These are phyloP conservation scores for Phenganax stokvisi DNA, from an alignment of 92 coral and sea anemone genomes.

Conservation along the genomic window DNA sequence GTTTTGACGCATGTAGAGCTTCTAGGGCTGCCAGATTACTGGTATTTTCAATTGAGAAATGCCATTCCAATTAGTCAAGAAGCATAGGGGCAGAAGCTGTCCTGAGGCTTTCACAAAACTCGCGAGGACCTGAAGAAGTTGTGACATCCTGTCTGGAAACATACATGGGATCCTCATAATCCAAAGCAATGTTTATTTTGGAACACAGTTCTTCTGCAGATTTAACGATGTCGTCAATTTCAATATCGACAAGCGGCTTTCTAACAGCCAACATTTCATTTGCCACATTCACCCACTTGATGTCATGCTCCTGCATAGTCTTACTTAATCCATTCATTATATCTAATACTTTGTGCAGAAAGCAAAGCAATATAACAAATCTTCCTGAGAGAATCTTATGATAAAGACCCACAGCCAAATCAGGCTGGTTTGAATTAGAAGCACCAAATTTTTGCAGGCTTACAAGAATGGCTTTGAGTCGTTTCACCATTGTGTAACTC, in stretches of 20 bases:
- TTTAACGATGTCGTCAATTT: constrained; percentile 14
- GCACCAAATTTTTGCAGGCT: constrained; percentile 21
- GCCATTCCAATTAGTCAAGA: constrained; percentile 9
- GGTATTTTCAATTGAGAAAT: background rate
- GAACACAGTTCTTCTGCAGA: constrained; percentile 23
- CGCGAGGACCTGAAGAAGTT: background rate
- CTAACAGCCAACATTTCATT: constrained; percentile 31
- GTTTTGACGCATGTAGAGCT: constrained; percentile 32
- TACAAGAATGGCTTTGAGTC: constrained; percentile 25
- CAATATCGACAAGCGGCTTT: constrained; percentile 11
- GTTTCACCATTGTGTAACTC: constrained; percentile 22
- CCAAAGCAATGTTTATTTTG: constrained; percentile 9
- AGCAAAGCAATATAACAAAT: constrained; percentile 26
- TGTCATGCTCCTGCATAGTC: constrained; percentile 13
- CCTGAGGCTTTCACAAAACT: constrained; percentile 13
- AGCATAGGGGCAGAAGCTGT: constrained; percentile 21
- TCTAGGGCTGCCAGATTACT: constrained; percentile 17
- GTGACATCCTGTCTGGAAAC: constrained; percentile 15
- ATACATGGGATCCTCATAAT: constrained; percentile 16
- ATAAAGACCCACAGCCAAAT: constrained; percentile 29
- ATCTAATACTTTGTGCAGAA: constrained; percentile 7
- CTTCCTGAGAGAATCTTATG: constrained; percentile 23
- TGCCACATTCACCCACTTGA: constrained; percentile 19
- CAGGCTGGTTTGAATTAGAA: constrained; percentile 28
- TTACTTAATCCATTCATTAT: constrained; percentile 24